phyloP scores from a whole-genome alignment of 2,888 invertebrate genomes.

The Aphodius granarius region DNA sequence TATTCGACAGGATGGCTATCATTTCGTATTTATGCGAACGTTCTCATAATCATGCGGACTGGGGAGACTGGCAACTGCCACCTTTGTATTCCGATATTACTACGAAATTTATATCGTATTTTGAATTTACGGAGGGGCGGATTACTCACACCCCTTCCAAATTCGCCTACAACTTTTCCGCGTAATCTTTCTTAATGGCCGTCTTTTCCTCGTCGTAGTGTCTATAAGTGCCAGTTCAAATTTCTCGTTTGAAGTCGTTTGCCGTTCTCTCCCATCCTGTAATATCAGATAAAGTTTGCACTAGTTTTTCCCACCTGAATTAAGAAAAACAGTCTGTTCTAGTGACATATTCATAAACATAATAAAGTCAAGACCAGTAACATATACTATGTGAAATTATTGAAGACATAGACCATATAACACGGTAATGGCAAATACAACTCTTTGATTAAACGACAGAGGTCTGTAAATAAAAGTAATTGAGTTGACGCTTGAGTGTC shows the following conservation, averaged over 20 bases:
- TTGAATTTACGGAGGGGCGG: not conserved
- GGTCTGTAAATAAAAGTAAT: not conserved
- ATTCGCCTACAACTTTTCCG: not conserved
- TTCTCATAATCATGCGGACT: slow-evolving; percentile 8
- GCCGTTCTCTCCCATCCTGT: too few relatives aligned
- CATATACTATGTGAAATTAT: too few relatives aligned
- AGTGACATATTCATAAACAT: too few relatives aligned
- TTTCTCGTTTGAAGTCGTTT: too few relatives aligned
- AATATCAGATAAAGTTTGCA: too few relatives aligned
- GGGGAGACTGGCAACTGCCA: slow-evolving; percentile 3
- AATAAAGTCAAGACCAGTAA: too few relatives aligned
- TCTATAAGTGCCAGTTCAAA: too few relatives aligned
- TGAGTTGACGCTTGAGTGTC: not conserved
- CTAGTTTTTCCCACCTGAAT: too few relatives aligned
- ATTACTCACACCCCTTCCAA: not conserved
- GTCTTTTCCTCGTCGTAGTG: not conserved
- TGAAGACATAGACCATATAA: not conserved
- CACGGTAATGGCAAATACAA: not conserved
- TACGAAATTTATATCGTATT: not conserved
- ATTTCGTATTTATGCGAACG: slow-evolving; percentile 11
- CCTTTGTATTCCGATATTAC: not conserved
- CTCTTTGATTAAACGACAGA: not conserved
- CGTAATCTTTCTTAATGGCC: not conserved
- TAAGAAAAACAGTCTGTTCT: too few relatives aligned
- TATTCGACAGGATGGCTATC: slow-evolving; percentile 6